Conservation (phyloP, 1,140 invertebrate species). For the Meteorus sp. region DNA sequence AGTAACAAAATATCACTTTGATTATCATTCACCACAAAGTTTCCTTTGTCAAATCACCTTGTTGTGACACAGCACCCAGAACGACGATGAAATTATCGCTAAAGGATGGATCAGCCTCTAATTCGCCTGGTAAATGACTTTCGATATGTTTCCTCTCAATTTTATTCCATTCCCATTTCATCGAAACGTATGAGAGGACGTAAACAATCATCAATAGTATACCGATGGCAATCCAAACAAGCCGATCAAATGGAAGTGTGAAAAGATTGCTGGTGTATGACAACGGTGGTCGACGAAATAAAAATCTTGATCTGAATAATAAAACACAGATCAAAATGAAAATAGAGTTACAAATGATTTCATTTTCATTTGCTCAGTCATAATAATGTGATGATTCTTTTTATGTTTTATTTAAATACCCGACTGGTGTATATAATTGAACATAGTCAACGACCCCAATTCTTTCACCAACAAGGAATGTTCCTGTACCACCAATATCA, state of each 20-base stretch:
- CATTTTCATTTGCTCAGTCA: background rate
- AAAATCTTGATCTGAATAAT: constrained; percentile 60
- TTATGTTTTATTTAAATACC: constrained; percentile 31
- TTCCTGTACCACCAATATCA: constrained; percentile 66
- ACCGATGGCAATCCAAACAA: constrained; percentile 63
- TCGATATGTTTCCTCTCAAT: background rate
- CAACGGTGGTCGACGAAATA: constrained; percentile 69
- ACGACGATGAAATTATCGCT: constrained; percentile 44
- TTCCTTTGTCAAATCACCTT: constrained; percentile 34
- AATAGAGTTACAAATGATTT: background rate
- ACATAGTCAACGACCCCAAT: constrained; percentile 65
- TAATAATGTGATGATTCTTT: background rate
- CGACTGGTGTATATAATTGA: constrained; percentile 63
- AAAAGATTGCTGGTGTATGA: constrained; percentile 69
- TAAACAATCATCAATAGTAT: constrained; percentile 56
- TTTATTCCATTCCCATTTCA: constrained; percentile 51
- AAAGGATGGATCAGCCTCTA: constrained; percentile 28
- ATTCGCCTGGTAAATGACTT: background rate
- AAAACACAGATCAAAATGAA: background rate
- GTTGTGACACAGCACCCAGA: constrained; percentile 42
- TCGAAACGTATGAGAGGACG: constrained; percentile 48
- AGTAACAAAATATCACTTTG: too few species aligned
- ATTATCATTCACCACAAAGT: too few species aligned
- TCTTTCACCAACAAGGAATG: constrained; percentile 64
- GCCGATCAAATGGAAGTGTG: constrained; percentile 62